A percentile compares a stretch with the other conserved stretches of the same genome.
Conservation (phyloP, 2,113 vertebrate species). For the Eulemur macaco region DNA sequence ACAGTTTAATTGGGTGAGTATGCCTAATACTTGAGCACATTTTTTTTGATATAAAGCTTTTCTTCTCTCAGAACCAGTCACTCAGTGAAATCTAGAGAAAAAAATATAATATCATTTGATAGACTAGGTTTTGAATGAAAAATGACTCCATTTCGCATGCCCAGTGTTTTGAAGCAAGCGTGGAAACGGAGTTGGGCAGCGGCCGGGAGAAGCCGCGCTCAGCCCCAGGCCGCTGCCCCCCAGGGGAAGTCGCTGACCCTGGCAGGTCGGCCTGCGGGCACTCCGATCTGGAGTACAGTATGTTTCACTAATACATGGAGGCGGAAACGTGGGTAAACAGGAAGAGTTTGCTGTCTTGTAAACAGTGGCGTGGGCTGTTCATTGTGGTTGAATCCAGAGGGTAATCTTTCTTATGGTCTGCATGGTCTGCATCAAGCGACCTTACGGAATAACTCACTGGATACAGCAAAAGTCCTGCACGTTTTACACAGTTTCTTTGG, state of each 20-base stretch:
- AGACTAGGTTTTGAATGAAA: not conserved
- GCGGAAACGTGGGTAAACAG: not conserved
- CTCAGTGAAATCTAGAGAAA: not conserved
- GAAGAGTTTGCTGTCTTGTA: not conserved
- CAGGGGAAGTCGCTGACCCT: not conserved
- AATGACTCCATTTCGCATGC: not conserved
- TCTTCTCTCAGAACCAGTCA: not conserved
- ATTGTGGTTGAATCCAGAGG: not conserved
- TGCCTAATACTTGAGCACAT: not conserved
- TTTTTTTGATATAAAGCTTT: constrained; percentile 1
- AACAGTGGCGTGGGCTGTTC: not conserved
- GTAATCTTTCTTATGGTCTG: not conserved
- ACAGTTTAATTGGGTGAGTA: not conserved
- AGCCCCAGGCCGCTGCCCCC: no score
- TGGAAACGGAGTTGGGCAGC: not conserved
- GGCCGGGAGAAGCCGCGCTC: not conserved
- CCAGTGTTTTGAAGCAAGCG: not conserved
- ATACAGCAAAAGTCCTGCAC: not conserved
- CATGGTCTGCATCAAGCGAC: not conserved
- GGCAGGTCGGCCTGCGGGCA: not conserved
- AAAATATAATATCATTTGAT: not conserved
- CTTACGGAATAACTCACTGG: not conserved
- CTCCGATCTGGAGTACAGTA: not conserved
- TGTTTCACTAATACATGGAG: not conserved
- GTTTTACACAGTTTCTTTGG: not conserved